Base-by-base conservation (phyloP, 2,113 vertebrate species). In the Cyanoliseus patagonus region DNA sequence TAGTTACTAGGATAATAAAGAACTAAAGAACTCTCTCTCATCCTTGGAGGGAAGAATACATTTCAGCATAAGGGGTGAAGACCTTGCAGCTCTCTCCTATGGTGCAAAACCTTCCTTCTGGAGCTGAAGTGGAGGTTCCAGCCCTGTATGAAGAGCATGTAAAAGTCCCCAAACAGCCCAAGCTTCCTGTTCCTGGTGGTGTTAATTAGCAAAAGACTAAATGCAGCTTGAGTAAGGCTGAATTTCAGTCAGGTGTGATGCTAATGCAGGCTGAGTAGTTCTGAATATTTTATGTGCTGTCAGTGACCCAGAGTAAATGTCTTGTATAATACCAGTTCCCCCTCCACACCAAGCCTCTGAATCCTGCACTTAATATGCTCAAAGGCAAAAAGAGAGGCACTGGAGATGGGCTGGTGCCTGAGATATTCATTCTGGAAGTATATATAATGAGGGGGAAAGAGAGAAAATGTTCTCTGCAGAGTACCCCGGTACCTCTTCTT, bases 241-340 rank as follows among this genome's bases (percentile, higher is more conserved):
- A 63, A 84, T 94, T 95, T 96, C 59, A 93, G 79, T 86, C 87
- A 93, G 62, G 35, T 95, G 35, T 79, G 85, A 91, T 94, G 83
- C 79, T 94, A 86, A 93, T 89, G 80, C 62, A 88, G 77, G 19
- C 75, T 89, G 83, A 94, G 86, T 66, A 73, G 47, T 51, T 83
- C 11, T 94, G 73, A 92, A 92, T 95, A 84, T 95, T 94, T 94
- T 86, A 95, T 94, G 18, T 63, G 72, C 70, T 94, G 73, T 57
- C 86, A 76, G 62, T 92, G 94, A 96, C 86, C 88, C 13, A 23
- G 62, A 94, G 39, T 89, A 90, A 94, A 93, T 85, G 46, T 68
- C 90, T 85, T 49, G n/a, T 85, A 75, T 90, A 87, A 95, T 69
- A 82, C 66, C 82, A 57, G 37, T 39, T 4, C 2, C 37, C n/a